A percentile compares a stretch with the other conserved stretches of the same genome.
These are phyloP conservation scores for Alosa sapidissima DNA, from an alignment of 2,797 vertebrate species.

Conservation along the genomic window DNA sequence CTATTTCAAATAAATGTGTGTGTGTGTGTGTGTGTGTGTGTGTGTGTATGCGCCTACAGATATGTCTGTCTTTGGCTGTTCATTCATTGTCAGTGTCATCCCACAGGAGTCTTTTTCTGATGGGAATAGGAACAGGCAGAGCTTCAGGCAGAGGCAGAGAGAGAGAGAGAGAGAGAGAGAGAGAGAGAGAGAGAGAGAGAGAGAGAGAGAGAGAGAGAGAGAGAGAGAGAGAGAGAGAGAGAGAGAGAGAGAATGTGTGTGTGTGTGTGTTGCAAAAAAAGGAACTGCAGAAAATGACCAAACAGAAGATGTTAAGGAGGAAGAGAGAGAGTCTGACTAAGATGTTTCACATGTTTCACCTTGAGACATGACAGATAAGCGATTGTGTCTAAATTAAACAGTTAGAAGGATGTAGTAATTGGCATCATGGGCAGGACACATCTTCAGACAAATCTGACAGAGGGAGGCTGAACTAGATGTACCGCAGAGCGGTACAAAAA, in stretches of 20 bases:
- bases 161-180: neutral
- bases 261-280: neutral
- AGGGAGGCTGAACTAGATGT: neutral
- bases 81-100: neutral
- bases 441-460: neutral
- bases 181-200: neutral
- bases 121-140: neutral
- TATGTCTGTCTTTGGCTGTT: neutral
- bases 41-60: neutral
- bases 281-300: neutral
- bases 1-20: conserved; percentile 19
- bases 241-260: neutral
- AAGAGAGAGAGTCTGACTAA: neutral
- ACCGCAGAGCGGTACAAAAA: too few species aligned
- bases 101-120: conserved; percentile 33
- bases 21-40: neutral
- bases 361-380: neutral
- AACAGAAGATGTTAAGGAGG: neutral
- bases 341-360: neutral
- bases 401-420: neutral
- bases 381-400: neutral
- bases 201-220: neutral
- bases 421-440: neutral
- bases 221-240: neutral
- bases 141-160: neutral